Conservation (phyloP, 2,888 invertebrate genomes). For the Drosophila meridionalis region DNA sequence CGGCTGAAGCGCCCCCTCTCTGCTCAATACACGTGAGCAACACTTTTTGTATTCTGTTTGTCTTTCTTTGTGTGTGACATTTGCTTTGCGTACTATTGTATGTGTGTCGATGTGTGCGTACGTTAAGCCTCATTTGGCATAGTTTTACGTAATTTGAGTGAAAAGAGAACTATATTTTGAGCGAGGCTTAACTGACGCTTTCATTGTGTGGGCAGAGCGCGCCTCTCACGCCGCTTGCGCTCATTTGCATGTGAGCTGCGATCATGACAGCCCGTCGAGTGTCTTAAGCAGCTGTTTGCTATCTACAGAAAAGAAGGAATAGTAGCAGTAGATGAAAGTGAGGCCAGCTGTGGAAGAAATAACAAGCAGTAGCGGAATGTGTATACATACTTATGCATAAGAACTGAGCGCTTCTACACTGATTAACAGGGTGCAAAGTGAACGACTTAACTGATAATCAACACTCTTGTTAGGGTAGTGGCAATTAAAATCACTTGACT, state of each 20-base stretch:
- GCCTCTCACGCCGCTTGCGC: conserved; percentile 12
- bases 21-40: conserved; percentile 2
- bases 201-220: conserved; percentile 20
- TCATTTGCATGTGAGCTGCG: conserved; percentile 32
- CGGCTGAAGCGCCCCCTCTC: conserved; percentile 25
- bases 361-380: not conserved
- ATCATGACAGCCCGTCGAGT: conserved; percentile 40
- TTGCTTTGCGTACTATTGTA: conserved; percentile 18
- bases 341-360: not conserved
- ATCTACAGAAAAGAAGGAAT: conserved; percentile 24
- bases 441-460: conserved; percentile 22
- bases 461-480: conserved; percentile 17
- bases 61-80: conserved; percentile 24
- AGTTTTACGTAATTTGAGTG: conserved; percentile 69
- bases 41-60: conserved; percentile 46
- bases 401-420: no score
- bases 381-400: not conserved
- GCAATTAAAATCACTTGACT: conserved; percentile 67
- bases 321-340: conserved; percentile 14
- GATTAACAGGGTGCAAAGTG: not conserved
- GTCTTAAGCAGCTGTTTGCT: conserved; percentile 68
- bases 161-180: conserved; percentile 39
- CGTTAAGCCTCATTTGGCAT: conserved; percentile 77
- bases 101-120: conserved; percentile 19
- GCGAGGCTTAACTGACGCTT: conserved; percentile 50